Base-by-base conservation (phyloP, 2,797 vertebrate species). In the Thaleichthys pacificus region DNA sequence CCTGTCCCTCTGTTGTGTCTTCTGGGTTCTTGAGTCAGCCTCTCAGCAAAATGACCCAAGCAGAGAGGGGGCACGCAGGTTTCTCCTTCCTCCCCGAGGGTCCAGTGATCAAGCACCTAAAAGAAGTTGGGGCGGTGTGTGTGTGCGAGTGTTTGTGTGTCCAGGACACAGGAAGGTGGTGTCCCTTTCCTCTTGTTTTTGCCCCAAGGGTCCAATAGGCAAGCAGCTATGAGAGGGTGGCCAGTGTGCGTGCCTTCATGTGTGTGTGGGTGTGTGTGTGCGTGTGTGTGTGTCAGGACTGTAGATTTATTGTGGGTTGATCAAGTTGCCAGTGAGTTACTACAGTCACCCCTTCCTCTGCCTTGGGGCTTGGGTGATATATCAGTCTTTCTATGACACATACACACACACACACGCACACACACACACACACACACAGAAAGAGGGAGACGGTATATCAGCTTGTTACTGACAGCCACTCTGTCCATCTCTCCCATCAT, bases 401-500 rank as follows among this genome's bases (percentile, higher is more conserved):
- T 92, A 93, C 78, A 75, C 79, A 82, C 75, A 68, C 77, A 80
- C 70, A 61, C 38, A 80, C 70, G 58, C 38, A 24, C 24, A 24
- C 24, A 1, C 24, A 85, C 81, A 81, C 93, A 80, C 92, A 94
- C 78, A 75, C 79, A 83, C 75, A 68, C 77, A 80, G 69, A 61
- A 28, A 26, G 42, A 68, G 19, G 19, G 19, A 74, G 72, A 74
- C 82, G 76, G 76, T 97, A 96, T 95, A 97, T 97, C 95, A 98
- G 93, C 92, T 90, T 93, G 92, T 93, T 92, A 87, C 87, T 95
- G 95, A 97, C 95, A 95, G 93, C 88, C 88, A 84, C 89, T 91
- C 93, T 92, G 92, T 93, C 91, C 93, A 94, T 95, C 94, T 95
- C 95, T 94, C 95, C 94, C 95, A 95, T 97, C 95, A 96, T 95